phyloP scores from a whole-genome alignment of 2,797 vertebrate genomes.

The Chlorospingus semifuscus region DNA sequence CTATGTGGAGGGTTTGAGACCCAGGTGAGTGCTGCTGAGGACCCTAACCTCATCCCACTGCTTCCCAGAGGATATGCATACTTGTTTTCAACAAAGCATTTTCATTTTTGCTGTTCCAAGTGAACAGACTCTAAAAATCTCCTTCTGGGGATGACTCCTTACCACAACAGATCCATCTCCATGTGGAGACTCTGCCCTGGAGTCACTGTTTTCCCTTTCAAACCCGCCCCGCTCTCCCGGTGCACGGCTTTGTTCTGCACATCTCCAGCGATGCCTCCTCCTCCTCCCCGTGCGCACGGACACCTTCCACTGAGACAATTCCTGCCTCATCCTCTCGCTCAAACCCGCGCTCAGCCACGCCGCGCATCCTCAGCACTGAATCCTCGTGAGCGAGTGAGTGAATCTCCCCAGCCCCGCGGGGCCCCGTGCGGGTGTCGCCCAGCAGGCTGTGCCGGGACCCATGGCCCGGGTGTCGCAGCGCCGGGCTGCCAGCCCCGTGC shows the following conservation, averaged over 20 bases:
- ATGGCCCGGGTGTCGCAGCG: not conserved
- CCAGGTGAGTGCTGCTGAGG: not conserved
- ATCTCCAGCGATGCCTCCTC: not conserved
- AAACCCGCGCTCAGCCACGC: constrained; percentile 4
- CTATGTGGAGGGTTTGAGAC: not conserved
- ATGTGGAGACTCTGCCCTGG: not conserved
- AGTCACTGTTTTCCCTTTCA: not conserved
- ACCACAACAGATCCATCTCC: not conserved
- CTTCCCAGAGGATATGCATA: not conserved
- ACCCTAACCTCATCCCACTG: not conserved
- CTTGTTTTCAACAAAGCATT: not conserved
- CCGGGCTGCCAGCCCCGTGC: not conserved
- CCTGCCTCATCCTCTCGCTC: not conserved
- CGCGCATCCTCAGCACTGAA: constrained; percentile 49
- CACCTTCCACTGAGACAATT: not conserved
- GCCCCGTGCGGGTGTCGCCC: not conserved
- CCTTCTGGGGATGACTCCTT: not conserved
- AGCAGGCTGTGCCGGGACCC: not conserved
- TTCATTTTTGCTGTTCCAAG: not conserved
- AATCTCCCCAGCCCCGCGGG: not conserved
- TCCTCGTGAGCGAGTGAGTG: constrained; percentile 28
- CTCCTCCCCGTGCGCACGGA: fast-evolving
- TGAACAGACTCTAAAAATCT: not conserved
- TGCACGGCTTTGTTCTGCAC: fast-evolving
- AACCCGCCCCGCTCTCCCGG: not conserved